Evolutionary conservation across 2,797 vertebrate genomes (phyloP), one percentile per base, ranked within the genome.

Genomic region (Cynopterus sphinx): DNA sequence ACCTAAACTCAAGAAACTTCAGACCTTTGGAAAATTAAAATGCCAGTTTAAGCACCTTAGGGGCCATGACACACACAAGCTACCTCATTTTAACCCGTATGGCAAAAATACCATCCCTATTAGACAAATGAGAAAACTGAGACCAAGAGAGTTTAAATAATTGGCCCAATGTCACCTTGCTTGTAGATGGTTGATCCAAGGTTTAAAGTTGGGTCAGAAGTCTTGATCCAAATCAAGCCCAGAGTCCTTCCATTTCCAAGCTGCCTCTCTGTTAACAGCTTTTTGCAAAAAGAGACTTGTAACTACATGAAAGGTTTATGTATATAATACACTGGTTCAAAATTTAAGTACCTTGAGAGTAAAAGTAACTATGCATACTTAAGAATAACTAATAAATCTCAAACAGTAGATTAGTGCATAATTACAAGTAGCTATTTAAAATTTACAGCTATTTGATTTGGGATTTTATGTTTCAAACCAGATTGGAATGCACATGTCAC

Each of bases 401-500:
- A 49, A 65, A 57, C 1, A 61, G 53, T 67, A 79, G 24, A 6
- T 83, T 83, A 61, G 31, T 73, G 0, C 9, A 36, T 51, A 74
- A 75, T 92, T 94, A 33, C 33, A 96, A 85, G 28, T 49, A 12
- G 41, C 59, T 96, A 13, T 87, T 84, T 92, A 49, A 89, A 78
- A 73, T 43, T 46, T 89, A 81, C 3, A 85, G 28, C 28, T 87
- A 9, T 74, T 93, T 90, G 57, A 87, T 73, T 89, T 96, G 65
- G 31, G 13, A 87, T 94, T 95, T 93, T 33, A 61, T 39, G 65
- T 81, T 86, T 95, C 59, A 70, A 94, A 70, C 19, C 28, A 81
- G 6, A 59, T 81, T 96, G 53, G 8, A 28, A 41, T 87, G 22
- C 6, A 41, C 15, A 43, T 65, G 65, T 73, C 68, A 67, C 24